Conservation (phyloP, 2,888 invertebrate species). For the Caenorhabditis imperialis region DNA sequence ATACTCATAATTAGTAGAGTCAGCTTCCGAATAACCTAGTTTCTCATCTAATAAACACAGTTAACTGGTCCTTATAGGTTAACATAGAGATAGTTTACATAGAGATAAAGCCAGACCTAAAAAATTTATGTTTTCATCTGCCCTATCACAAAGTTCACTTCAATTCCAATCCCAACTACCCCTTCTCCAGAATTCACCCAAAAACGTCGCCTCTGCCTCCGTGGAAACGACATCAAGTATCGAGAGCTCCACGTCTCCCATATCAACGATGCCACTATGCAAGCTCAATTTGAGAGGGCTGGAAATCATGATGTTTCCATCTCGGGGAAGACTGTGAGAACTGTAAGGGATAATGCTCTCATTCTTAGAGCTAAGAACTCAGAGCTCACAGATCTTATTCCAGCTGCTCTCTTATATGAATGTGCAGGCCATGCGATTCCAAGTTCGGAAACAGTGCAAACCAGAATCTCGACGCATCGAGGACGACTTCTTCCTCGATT, state of each 20-base stretch:
- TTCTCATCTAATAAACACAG: no score
- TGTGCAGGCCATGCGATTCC: slow-evolving; percentile 55
- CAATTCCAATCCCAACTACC: not conserved
- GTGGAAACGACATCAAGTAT: slow-evolving; percentile 46
- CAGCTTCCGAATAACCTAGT: no score
- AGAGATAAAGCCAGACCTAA: no score
- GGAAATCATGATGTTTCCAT: slow-evolving; percentile 17
- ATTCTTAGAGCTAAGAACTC: no score
- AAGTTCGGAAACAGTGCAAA: slow-evolving; percentile 57
- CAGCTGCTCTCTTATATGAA: slow-evolving; percentile 58
- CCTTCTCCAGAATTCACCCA: slow-evolving; percentile 47
- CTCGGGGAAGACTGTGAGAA: slow-evolving; percentile 12
- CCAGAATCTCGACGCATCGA: slow-evolving; percentile 31
- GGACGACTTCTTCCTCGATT: slow-evolving; percentile 58
- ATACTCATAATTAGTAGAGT: no score
- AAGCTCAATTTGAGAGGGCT: slow-evolving; percentile 52
- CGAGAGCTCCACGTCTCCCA: slow-evolving; percentile 45
- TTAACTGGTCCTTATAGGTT: no score
- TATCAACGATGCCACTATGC: slow-evolving; percentile 40
- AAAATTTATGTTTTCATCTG: no score
- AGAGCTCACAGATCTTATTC: not conserved
- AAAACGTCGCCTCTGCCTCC: slow-evolving; percentile 53
- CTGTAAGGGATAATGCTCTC: slow-evolving; percentile 16
- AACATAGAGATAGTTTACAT: no score
- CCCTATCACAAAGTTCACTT: not conserved